These are phyloP conservation scores for Cerastis leucographa DNA, from an alignment of 2,888 invertebrate genomes.

Conservation along the genomic window DNA sequence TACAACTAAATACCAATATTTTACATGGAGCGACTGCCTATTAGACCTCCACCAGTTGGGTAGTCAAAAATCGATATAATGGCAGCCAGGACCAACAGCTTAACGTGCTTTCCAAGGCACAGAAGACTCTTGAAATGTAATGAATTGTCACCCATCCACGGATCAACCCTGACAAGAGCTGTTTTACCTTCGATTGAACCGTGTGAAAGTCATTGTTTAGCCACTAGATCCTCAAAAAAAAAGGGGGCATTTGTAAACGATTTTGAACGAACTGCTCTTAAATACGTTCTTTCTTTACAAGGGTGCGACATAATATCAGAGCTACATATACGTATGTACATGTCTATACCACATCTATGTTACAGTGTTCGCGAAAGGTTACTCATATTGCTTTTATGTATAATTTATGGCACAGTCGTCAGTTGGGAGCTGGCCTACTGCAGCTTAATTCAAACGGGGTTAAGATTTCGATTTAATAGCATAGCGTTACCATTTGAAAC, in stretches of 20 bases:
- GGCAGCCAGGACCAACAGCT: neutral
- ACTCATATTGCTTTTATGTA: constrained; percentile 61
- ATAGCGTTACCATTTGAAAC: neutral
- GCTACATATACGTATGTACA: neutral
- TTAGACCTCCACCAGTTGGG: neutral
- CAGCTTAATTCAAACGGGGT: constrained; percentile 36
- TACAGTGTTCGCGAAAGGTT: constrained; percentile 39
- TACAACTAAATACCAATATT: neutral
- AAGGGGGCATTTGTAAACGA: neutral
- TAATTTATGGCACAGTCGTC: constrained; percentile 59
- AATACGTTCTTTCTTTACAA: neutral
- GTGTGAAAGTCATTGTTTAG: neutral
- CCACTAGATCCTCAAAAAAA: neutral
- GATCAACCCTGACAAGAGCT: neutral
- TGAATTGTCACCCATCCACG: neutral
- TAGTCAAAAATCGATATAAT: neutral
- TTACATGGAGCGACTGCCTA: neutral
- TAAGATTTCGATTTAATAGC: constrained; percentile 20
- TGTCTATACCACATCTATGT: constrained; percentile 1
- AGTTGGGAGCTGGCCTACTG: constrained; percentile 34
- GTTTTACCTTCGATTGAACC: neutral
- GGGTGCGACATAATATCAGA: constrained; percentile 5
- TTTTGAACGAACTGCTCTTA: neutral
- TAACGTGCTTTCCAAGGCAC: neutral
- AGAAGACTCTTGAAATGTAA: neutral